These are phyloP conservation scores for Portevinia maculata DNA, from an alignment of 2,888 invertebrate species.

Conservation along the genomic window DNA sequence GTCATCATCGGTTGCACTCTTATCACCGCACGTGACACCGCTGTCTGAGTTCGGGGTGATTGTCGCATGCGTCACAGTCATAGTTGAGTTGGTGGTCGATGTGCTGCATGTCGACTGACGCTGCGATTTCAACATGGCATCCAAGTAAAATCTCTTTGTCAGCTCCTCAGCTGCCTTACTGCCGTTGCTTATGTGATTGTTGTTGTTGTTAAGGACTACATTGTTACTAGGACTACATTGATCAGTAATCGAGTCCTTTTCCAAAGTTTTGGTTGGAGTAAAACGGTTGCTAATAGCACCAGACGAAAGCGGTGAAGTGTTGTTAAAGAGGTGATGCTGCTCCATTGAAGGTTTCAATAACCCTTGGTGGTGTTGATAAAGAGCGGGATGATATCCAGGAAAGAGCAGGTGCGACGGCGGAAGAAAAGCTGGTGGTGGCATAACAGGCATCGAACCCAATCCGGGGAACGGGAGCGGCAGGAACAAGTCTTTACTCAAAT, in stretches of 20 bases:
- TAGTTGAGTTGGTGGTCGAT: constrained; percentile 73
- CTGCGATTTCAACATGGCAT: constrained; percentile 90
- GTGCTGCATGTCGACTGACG: constrained; percentile 80
- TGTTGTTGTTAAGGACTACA: constrained; percentile 81
- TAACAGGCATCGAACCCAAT: constrained; percentile 85
- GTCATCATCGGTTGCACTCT: constrained; percentile 78
- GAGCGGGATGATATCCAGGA: constrained; percentile 85
- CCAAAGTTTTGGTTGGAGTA: constrained; percentile 76
- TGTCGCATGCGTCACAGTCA: constrained; percentile 67
- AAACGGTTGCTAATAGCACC: constrained; percentile 75
- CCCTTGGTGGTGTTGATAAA: constrained; percentile 83
- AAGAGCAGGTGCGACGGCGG: constrained; percentile 86
- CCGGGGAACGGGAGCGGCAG: constrained; percentile 87
- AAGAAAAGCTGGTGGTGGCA: constrained; percentile 86
- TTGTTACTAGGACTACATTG: constrained; percentile 58
- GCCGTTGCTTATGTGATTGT: constrained; percentile 82
- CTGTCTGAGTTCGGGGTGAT: constrained; percentile 82
- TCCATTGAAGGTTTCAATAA: constrained; percentile 81
- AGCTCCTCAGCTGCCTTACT: constrained; percentile 86
- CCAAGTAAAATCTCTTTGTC: constrained; percentile 89
- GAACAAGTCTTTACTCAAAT: constrained; percentile 85
- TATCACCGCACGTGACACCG: constrained; percentile 77
- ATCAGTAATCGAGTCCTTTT: constrained; percentile 69
- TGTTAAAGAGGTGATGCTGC: constrained; percentile 80
- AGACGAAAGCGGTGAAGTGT: constrained; percentile 45